Conservation (phyloP, 2,888 invertebrate species). For the Tenthredo distinguenda region DNA sequence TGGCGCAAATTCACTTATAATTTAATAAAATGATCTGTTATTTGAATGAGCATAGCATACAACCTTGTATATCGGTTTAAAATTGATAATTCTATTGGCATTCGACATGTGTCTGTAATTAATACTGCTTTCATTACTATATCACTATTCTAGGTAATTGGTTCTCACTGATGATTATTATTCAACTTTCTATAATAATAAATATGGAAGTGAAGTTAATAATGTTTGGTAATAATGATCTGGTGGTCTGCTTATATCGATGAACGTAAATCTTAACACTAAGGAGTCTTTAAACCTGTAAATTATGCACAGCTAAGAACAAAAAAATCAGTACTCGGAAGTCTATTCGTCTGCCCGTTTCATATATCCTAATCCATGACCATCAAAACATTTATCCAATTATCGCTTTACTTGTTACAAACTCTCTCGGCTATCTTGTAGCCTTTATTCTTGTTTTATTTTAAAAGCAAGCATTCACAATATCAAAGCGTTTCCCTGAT, state of each 20-base stretch:
- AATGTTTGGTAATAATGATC: neutral
- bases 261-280: neutral
- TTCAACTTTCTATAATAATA: neutral
- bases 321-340: neutral
- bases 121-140: slow-evolving; percentile 37
- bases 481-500: neutral
- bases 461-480: neutral
- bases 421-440: neutral
- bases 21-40: slow-evolving; percentile 4
- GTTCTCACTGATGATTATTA: neutral
- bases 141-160: slow-evolving; percentile 22
- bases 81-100: slow-evolving; percentile 24
- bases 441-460: slow-evolving; percentile 10
- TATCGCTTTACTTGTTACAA: neutral
- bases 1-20: neutral
- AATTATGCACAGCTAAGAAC: neutral
- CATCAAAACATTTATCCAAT: neutral
- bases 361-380: neutral
- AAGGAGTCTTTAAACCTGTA: neutral
- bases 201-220: neutral
- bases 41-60: neutral
- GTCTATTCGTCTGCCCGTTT: neutral
- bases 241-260: neutral
- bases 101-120: neutral
- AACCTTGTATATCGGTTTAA: neutral